Base-by-base conservation (phyloP, 2,888 invertebrate species). In the Drosophila anceps region DNA sequence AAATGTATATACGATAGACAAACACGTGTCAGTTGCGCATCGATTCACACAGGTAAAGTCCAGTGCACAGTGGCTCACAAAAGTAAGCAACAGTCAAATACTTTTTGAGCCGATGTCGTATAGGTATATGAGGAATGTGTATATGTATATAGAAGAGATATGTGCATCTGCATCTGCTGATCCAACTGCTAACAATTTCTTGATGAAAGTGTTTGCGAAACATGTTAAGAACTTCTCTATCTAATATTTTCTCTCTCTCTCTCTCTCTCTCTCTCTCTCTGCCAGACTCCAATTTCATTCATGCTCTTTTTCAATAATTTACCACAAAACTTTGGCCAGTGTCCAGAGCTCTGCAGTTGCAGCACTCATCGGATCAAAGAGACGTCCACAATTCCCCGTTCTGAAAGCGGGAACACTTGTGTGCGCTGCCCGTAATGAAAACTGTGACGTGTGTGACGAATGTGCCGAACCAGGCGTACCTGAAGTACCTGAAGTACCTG, bases 381-480 rank as follows among this genome's bases (percentile, higher is more conserved):
- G 78, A 83, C 63, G 51, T 50, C 18, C 50, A 18, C 50, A 50
- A 20, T 13, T 31, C 18, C 50, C 35, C 48, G 20, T 41, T 33
- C 41, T 64, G 63, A 68, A 4, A 82, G 88, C 85, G 73, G 37
- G 35, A 53, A 55, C 84, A 79, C 87, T 89, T 81, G 81, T 66
- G 66, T 86, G 87, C 75, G 72, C 71, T 37, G 75, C 27, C 66
- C 84, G 84, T 74, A 78, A 88, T 83, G 79, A 76, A 84, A 86
- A 76, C 64, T 73, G 75, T 81, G 73, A 80, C 72, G 70, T 75
- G 69, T 81, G 68, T 73, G 55, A 66, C 68, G 61, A 66, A 62
- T 59, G 64, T 59, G 59, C 57, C 7, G 33, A 33, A 20, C 18
- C 44, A 20, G 12, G n/a, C 20, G 35, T 43, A 24, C 18, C 54